These are phyloP conservation scores for Clarias fuscus DNA, from an alignment of 2,797 vertebrate species.

Conservation along the genomic window DNA sequence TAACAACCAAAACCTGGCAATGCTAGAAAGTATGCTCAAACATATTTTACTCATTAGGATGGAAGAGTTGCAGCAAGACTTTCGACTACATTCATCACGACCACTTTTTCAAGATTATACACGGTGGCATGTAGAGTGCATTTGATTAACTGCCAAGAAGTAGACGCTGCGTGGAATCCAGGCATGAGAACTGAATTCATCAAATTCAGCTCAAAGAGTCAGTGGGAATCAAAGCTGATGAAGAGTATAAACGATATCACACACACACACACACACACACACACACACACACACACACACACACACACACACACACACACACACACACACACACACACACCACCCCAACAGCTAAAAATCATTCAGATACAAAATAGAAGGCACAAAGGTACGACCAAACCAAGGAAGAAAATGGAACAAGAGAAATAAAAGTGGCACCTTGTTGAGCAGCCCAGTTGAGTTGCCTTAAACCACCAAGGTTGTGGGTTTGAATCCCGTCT, in stretches of 20 bases:
- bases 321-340: neutral
- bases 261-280: neutral
- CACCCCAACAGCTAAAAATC: neutral
- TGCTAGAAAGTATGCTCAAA: slow-evolving; percentile 11
- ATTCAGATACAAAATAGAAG: neutral
- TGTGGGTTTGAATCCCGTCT: no score
- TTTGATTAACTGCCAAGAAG: neutral
- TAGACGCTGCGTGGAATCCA: neutral
- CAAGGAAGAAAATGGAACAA: neutral
- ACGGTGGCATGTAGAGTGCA: neutral
- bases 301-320: neutral
- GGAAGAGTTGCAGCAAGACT: neutral
- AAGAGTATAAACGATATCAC: neutral
- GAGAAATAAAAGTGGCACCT: no score
- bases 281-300: neutral
- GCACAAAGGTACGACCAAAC: neutral
- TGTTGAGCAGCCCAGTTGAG: no score
- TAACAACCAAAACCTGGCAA: slow-evolving; percentile 26
- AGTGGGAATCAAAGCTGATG: neutral
- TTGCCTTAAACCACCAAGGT: no score
- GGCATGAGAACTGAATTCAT: no score
- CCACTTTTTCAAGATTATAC: neutral
- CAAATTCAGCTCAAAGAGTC: neutral
- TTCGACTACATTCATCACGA: neutral
- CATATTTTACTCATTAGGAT: slow-evolving; percentile 22